phyloP scores from a whole-genome alignment of 1,140 invertebrate species.

The Aethina tumida region DNA sequence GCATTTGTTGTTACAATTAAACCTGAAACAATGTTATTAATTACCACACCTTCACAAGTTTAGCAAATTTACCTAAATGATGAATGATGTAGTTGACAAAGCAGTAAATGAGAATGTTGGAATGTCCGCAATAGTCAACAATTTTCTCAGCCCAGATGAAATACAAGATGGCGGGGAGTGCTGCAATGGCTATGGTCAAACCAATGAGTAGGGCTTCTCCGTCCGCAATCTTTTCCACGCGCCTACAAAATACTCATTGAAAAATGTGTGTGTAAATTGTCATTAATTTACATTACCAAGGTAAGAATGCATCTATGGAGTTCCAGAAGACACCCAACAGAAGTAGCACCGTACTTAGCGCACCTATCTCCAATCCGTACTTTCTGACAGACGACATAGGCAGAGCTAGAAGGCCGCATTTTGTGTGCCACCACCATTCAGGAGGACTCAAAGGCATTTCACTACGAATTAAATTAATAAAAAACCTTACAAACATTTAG shows the following conservation, averaged over 20 bases:
- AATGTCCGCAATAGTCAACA: slow-evolving; percentile 75
- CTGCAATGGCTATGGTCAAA: slow-evolving; percentile 52
- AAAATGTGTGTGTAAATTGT: not conserved
- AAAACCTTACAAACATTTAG: not conserved
- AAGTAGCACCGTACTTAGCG: slow-evolving; percentile 56
- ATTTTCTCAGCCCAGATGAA: slow-evolving; percentile 69
- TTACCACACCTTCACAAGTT: slow-evolving; percentile 20
- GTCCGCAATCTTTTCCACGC: slow-evolving; percentile 44
- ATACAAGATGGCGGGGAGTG: slow-evolving; percentile 58
- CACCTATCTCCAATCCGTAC: slow-evolving; percentile 58
- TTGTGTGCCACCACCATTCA: slow-evolving; percentile 75
- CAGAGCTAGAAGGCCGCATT: slow-evolving; percentile 60
- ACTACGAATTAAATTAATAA: slow-evolving; percentile 27
- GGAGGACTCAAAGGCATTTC: slow-evolving; percentile 65
- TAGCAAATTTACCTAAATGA: slow-evolving; percentile 45
- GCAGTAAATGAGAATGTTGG: slow-evolving; percentile 70
- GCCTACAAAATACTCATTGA: slow-evolving; percentile 37
- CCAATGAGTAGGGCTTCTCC: slow-evolving; percentile 52
- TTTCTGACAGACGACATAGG: slow-evolving; percentile 63
- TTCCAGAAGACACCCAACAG: slow-evolving; percentile 68
- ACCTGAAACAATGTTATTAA: slow-evolving; percentile 29
- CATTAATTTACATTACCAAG: slow-evolving; percentile 45
- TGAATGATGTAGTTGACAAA: slow-evolving; percentile 69
- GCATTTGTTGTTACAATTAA: slow-evolving; percentile 55
- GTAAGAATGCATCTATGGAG: slow-evolving; percentile 64